phyloP scores from a whole-genome alignment of 1,140 invertebrate genomes.

The Aphelenchoides besseyi region DNA sequence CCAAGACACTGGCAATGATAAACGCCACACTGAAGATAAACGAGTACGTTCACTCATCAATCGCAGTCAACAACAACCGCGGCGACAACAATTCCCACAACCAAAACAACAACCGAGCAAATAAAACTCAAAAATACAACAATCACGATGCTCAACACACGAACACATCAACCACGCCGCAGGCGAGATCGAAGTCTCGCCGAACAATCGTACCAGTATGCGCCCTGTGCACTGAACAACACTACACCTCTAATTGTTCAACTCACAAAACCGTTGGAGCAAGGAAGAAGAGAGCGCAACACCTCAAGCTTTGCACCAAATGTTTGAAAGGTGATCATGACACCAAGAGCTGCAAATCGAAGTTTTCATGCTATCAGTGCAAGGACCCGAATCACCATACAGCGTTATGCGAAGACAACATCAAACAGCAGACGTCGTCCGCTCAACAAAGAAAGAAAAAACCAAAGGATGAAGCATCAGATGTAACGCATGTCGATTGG shows the following conservation, averaged over 20 bases:
- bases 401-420: background rate
- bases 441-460: background rate
- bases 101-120: background rate
- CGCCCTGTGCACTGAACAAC: background rate
- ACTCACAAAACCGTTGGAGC: background rate
- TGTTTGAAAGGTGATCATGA: background rate
- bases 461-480: background rate
- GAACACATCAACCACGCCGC: too few relatives aligned
- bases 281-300: background rate
- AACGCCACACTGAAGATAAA: background rate
- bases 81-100: background rate
- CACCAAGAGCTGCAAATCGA: background rate
- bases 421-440: background rate
- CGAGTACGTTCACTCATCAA: background rate
- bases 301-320: background rate
- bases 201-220: background rate
- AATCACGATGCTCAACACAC: too few relatives aligned
- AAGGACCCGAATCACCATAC: background rate
- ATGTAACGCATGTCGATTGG: background rate
- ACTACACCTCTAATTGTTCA: background rate
- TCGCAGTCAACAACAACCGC: background rate
- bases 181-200: too few relatives aligned
- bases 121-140: too few relatives aligned
- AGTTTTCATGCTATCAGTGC: background rate
- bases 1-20: background rate